Evolutionary conservation across 1,140 invertebrate genomes (phyloP).

Genomic region (Apis cerana): DNA sequence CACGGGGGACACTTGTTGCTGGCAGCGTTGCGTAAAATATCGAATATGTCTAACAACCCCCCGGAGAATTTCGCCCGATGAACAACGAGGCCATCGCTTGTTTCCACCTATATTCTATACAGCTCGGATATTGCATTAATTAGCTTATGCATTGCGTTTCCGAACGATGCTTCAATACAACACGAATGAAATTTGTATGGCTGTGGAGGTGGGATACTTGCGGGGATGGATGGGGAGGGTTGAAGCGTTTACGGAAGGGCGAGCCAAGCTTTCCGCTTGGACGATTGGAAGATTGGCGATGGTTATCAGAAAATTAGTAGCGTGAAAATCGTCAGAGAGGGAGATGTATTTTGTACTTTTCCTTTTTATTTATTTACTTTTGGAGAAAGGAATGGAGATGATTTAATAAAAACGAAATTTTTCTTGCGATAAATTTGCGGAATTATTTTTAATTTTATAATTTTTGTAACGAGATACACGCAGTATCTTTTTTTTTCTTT

Average conservation of each 20-base stretch:
- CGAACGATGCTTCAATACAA: background rate
- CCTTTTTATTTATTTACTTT: too few species aligned
- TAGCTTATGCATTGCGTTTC: constrained; percentile 15
- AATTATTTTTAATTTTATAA: too few species aligned
- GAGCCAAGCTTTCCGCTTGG: background rate
- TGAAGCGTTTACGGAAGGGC: background rate
- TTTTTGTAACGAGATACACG: too few species aligned
- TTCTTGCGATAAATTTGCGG: too few species aligned
- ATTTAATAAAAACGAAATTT: background rate
- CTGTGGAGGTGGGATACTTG: background rate
- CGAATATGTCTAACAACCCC: constrained; percentile 3
- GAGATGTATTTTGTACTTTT: too few species aligned
- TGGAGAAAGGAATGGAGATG: too few species aligned
- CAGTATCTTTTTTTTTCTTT: background rate
- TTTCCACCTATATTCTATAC: too few species aligned
- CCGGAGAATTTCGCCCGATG: background rate
- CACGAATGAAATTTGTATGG: constrained; percentile 25
- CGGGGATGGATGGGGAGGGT: background rate
- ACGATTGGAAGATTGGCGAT: background rate
- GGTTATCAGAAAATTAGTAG: background rate
- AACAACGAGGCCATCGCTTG: background rate
- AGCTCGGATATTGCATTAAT: background rate
- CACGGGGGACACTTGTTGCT: constrained; percentile 42
- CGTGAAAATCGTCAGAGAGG: background rate
- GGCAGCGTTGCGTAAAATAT: constrained; percentile 35